Evolutionary conservation across 2,797 vertebrate species (phyloP).

Genomic region (Scolopax bukidnonensis): DNA sequence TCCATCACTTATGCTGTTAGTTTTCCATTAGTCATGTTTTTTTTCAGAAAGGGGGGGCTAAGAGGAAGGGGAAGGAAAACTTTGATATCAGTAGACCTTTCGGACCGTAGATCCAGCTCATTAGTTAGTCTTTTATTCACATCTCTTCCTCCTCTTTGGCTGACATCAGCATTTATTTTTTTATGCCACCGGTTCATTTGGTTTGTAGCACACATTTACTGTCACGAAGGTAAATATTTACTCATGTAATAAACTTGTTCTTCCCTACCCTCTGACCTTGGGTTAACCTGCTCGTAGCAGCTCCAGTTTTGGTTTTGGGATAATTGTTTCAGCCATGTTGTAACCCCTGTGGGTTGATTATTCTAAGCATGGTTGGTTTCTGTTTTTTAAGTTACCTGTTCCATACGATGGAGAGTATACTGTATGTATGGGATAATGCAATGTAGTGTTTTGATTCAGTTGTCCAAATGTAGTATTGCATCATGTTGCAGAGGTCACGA

Average conservation of each 20-base stretch:
- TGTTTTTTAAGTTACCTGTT: not conserved
- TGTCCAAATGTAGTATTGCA: not conserved
- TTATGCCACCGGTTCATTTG: not conserved
- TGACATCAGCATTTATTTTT: constrained; percentile 53
- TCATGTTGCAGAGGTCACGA: not conserved
- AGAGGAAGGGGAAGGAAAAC: not conserved
- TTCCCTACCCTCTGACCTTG: constrained; percentile 34
- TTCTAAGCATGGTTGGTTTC: not conserved
- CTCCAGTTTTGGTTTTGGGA: not conserved
- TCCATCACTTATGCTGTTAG: not conserved
- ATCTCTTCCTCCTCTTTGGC: constrained; percentile 34
- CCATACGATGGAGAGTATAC: rapidly evolving
- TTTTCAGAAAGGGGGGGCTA: not conserved
- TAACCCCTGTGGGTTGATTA: not conserved
- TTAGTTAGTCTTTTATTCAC: not conserved
- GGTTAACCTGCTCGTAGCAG: not conserved
- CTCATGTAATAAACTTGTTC: not conserved
- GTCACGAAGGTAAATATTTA: constrained; percentile 60
- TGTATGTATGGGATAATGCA: not conserved
- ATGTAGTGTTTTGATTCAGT: not conserved
- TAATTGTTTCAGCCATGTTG: not conserved
- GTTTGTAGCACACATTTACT: constrained; percentile 20
- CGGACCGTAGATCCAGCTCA: not conserved
- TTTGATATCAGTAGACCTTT: not conserved
- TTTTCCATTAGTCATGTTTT: not conserved